Conservation (phyloP, 2,113 vertebrate genomes). For the Agapornis roseicollis region DNA sequence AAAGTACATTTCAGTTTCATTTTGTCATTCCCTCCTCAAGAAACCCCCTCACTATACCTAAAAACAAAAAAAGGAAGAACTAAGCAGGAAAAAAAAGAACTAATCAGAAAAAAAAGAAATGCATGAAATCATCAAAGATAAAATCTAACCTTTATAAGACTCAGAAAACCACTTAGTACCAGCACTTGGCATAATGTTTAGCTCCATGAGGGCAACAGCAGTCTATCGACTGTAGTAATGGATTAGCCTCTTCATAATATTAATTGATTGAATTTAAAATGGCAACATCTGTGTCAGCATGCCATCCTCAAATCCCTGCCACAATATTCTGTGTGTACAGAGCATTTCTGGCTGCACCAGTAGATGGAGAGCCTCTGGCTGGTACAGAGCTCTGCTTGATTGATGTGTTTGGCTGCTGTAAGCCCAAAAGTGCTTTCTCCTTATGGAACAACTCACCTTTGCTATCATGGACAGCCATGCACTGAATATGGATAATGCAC, state of each 20-base stretch:
- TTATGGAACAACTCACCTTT: background rate
- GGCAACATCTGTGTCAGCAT: background rate
- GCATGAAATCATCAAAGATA: conserved; percentile 1
- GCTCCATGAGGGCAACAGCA: background rate
- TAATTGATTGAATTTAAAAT: conserved; percentile 15
- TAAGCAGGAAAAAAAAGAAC: background rate
- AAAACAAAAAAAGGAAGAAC: background rate
- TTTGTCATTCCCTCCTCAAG: background rate
- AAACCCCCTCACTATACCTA: background rate
- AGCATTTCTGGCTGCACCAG: background rate
- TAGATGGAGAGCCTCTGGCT: background rate
- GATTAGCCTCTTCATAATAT: background rate
- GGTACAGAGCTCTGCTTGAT: background rate
- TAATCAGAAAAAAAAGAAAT: background rate
- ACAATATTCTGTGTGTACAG: background rate
- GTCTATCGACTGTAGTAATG: background rate
- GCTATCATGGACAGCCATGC: background rate
- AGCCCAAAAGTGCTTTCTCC: background rate
- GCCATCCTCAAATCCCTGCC: background rate
- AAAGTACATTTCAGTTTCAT: background rate
- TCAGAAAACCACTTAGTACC: background rate
- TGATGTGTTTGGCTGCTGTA: background rate
- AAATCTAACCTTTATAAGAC: background rate
- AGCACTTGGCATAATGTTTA: background rate
- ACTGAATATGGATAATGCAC: background rate